These are phyloP conservation scores for Microcebus murinus DNA, from an alignment of 2,113 vertebrate genomes.

Conservation along the genomic window DNA sequence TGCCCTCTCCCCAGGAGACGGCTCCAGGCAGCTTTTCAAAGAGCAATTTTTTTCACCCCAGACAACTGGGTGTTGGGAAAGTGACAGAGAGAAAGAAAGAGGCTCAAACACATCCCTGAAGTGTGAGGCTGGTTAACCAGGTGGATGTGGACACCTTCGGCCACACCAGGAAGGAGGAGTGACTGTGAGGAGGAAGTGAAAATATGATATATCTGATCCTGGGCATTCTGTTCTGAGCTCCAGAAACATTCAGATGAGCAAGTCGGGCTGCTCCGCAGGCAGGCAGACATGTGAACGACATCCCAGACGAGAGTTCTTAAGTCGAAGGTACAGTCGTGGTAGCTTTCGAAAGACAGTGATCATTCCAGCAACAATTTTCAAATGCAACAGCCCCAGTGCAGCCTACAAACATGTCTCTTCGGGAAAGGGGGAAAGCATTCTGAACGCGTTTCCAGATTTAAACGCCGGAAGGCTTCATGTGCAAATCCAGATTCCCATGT, in stretches of 20 bases:
- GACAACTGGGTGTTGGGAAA: too few species aligned
- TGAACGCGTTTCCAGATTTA: not conserved
- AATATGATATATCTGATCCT: fast-evolving
- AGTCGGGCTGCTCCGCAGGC: too few species aligned
- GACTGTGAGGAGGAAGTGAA: not conserved
- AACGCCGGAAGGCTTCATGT: not conserved
- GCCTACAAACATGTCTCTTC: not conserved
- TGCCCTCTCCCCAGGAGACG: not conserved
- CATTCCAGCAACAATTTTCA: not conserved
- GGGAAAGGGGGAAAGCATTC: not conserved
- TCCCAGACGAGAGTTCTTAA: not conserved
- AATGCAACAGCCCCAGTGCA: not conserved
- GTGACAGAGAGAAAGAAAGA: not conserved
- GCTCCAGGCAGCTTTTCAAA: not conserved
- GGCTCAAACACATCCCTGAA: not conserved
- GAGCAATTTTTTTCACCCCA: not conserved
- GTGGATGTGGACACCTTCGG: not conserved
- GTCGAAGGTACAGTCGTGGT: not conserved
- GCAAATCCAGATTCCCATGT: not conserved
- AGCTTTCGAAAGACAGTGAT: not conserved
- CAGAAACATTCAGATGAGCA: too few species aligned
- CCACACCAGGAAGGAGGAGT: not conserved
- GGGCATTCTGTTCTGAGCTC: not conserved
- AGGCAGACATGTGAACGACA: too few species aligned
- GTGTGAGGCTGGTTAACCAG: not conserved